These are phyloP conservation scores for Umimayanthus kanabou DNA, from an alignment of 92 coral and sea anemone species.

Conservation along the genomic window DNA sequence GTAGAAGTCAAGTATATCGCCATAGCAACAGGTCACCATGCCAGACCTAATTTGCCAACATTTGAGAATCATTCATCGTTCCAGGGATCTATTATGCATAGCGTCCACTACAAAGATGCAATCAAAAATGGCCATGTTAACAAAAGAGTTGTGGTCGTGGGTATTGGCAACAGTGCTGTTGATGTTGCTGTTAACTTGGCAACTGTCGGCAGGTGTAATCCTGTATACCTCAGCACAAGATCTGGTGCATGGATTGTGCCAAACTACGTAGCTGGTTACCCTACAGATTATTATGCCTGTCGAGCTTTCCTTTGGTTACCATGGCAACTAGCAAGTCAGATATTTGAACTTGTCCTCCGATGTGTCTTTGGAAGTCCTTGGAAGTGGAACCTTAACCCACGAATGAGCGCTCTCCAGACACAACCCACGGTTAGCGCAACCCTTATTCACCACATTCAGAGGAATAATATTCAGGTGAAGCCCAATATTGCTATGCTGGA, in stretches of 20 bases:
- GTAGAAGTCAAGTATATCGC: constrained; percentile 62
- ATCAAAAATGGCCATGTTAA: constrained; percentile 60
- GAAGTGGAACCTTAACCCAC: constrained; percentile 77
- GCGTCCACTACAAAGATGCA: constrained; percentile 79
- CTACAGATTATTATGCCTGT: constrained; percentile 72
- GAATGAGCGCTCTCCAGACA: constrained; percentile 76
- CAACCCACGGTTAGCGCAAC: constrained; percentile 83
- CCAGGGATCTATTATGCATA: constrained; percentile 64
- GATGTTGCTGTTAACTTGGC: constrained; percentile 76
- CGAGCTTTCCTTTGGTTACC: constrained; percentile 83
- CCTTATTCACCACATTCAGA: constrained; percentile 75
- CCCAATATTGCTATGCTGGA: constrained; percentile 67
- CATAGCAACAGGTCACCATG: constrained; percentile 91
- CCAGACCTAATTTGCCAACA: constrained; percentile 63
- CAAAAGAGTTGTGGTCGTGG: constrained; percentile 74
- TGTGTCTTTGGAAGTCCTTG: constrained; percentile 72
- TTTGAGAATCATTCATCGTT: constrained; percentile 70
- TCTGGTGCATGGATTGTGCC: constrained; percentile 86
- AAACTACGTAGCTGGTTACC: constrained; percentile 72
- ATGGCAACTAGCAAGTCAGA: constrained; percentile 62
- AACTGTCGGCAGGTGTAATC: constrained; percentile 64
- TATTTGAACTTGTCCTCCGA: constrained; percentile 59
- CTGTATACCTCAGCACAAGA: constrained; percentile 67
- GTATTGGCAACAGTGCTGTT: constrained; percentile 87
- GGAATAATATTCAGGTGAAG: constrained; percentile 56